Evolutionary conservation across 2,113 vertebrate genomes (phyloP).

Genomic region (Campylomormyrus tamandua): DNA sequence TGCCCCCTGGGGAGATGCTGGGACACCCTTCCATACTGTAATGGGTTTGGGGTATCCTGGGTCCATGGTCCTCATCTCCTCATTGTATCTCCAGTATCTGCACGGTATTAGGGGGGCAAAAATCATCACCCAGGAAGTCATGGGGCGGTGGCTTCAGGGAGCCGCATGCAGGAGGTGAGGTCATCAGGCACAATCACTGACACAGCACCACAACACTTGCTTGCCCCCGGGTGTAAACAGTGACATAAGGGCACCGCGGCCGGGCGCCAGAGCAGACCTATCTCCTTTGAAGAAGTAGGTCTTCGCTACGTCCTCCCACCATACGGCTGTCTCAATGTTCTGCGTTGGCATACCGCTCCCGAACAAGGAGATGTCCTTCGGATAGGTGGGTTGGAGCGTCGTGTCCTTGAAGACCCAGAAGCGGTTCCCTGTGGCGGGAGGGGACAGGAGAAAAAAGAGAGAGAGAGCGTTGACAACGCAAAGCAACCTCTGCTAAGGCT

Average conservation of each 20-base stretch:
- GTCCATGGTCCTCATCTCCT: constrained; percentile 97
- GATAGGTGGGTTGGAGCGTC: constrained; percentile 90
- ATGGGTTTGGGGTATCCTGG: constrained; percentile 95
- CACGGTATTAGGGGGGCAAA: constrained; percentile 5
- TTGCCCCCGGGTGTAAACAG: not conserved
- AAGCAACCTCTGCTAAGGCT: not conserved
- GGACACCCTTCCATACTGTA: constrained; percentile 95
- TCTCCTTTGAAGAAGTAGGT: constrained; percentile 99
- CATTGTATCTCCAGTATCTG: constrained; percentile 97
- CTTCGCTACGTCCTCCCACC: constrained; percentile 98
- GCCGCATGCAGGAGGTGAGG: not conserved
- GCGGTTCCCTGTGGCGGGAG: constrained; percentile 75
- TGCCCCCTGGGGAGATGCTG: constrained; percentile 92
- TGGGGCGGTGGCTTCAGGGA: not conserved
- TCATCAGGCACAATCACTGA: constrained; percentile 1
- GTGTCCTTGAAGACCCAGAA: constrained; percentile 99
- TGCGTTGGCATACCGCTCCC: constrained; percentile 89
- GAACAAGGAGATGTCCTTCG: constrained; percentile 89
- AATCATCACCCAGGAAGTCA: not conserved
- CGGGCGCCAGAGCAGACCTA: constrained; percentile 63
- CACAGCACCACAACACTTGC: not conserved
- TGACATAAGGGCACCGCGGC: not conserved
- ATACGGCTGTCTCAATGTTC: constrained; percentile 94
- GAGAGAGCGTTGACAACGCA: constrained; percentile 5
- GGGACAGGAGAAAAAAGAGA: constrained; percentile 11